phyloP scores from a whole-genome alignment of 2,113 vertebrate species.

The Ictalurus furcatus region DNA sequence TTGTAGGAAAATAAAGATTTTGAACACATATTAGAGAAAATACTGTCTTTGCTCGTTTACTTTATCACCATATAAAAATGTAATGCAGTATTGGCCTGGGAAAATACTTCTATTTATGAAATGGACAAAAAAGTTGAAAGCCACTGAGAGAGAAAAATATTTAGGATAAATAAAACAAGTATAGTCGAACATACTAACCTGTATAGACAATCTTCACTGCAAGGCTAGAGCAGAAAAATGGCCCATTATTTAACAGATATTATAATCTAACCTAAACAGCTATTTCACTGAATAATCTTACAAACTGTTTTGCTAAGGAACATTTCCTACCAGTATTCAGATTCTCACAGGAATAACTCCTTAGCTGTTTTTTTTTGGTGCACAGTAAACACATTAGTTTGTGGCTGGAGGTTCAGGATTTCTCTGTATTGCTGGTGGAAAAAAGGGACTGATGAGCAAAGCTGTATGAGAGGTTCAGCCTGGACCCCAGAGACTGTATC shows the following conservation, averaged over 20 bases:
- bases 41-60: slow-evolving; percentile 19
- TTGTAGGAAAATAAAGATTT: slow-evolving; percentile 24
- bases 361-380: not conserved
- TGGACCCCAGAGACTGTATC: slow-evolving; percentile 31
- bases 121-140: slow-evolving; percentile 23
- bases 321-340: slow-evolving; percentile 34
- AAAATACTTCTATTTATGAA: slow-evolving; percentile 16
- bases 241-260: not conserved
- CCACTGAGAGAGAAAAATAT: not conserved
- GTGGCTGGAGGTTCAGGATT: not conserved
- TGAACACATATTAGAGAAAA: slow-evolving; percentile 20
- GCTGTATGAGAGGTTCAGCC: slow-evolving; percentile 17
- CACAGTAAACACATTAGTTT: slow-evolving; percentile 7
- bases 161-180: slow-evolving; percentile 20
- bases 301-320: not conserved
- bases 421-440: slow-evolving; percentile 16
- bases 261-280: not conserved
- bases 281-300: not conserved
- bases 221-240: slow-evolving; percentile 2
- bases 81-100: not conserved
- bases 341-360: slow-evolving; percentile 12
- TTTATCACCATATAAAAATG: slow-evolving; percentile 9
- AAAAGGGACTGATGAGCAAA: not conserved
- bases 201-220: not conserved
- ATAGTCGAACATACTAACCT: not conserved